phyloP scores from a whole-genome alignment of 2,113 vertebrate genomes.

The Muntiacus muntjak region DNA sequence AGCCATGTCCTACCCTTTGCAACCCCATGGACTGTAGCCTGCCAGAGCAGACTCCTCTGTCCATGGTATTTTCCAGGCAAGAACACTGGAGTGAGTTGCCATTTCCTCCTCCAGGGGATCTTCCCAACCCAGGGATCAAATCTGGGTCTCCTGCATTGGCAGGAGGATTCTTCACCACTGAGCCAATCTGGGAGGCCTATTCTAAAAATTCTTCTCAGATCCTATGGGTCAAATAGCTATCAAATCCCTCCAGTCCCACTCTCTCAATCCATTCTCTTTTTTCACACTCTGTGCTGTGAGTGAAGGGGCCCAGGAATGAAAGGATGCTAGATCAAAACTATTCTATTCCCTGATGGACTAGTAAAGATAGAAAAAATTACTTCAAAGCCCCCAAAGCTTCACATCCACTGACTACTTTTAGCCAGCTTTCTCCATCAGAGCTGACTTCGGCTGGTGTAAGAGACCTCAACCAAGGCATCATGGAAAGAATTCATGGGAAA shows the following conservation, averaged over 20 bases:
- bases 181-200: not conserved
- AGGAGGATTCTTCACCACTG: not conserved
- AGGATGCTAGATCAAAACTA: not conserved
- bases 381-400: not conserved
- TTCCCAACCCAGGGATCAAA: not conserved
- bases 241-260: no score
- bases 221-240: not conserved
- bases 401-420: accelerated
- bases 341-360: not conserved
- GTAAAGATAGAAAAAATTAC: not conserved
- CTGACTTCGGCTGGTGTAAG: no score
- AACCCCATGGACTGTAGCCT: not conserved
- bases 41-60: not conserved
- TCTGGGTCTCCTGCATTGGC: not conserved
- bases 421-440: not conserved
- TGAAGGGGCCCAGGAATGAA: not conserved
- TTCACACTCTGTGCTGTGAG: not conserved
- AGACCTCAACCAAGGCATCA: not conserved
- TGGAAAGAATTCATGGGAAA: not conserved
- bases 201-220: not conserved
- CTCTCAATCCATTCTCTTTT: not conserved
- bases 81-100: not conserved
- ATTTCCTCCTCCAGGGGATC: not conserved
- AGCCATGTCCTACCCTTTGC: not conserved
- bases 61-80: not conserved